Evolutionary conservation across 2,888 invertebrate genomes (phyloP), one percentile per base, ranked within the genome.

Genomic region (Zeuzera pyrina): DNA sequence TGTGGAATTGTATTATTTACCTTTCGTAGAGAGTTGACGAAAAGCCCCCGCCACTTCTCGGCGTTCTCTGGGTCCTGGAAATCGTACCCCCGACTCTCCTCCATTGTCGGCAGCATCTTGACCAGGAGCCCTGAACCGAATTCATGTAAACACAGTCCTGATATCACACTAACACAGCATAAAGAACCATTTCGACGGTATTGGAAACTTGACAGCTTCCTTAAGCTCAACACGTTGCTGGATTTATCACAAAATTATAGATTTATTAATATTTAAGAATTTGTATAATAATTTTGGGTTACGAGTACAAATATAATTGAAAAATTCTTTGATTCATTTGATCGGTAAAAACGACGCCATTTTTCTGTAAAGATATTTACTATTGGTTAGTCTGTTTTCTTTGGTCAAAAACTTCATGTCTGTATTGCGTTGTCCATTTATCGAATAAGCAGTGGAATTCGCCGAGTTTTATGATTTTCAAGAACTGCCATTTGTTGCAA

Each of bases 41-140:
- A 92, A 47, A 97, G 86, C 45, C 95, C 95, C 65, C 91, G 92
- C 97, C 97, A 97, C 88, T 95, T 95, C 51, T 89, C 88, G 53
- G 89, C 89, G 84, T 95, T 95, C 74, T 95, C 95, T 64, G 91
- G 91, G 71, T 92, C 92, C 68, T 89, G 89, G 81, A 95, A 95
- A 86, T 95, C 94, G 85, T 92, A 93, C 45, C 83, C 83, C 49
- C 76, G 73, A 52, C 72, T 73, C 69, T 84, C 84, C 69, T 83
- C 83, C 69, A 79, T 83, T 45, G 81, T 79, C 59, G 83, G 78
- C 59, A 84, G 70, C 81, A 83, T 81, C 58, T 63, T 78, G 69
- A 54, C 64, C 63, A 56, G 45, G 48, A 54, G 44, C 47, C 57
- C 73, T 63, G 59, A 61, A 52, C 57, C 59, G 69, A 63, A 77